phyloP scores from a whole-genome alignment of 2,888 invertebrate species.

The Petrolisthes manimaculis region DNA sequence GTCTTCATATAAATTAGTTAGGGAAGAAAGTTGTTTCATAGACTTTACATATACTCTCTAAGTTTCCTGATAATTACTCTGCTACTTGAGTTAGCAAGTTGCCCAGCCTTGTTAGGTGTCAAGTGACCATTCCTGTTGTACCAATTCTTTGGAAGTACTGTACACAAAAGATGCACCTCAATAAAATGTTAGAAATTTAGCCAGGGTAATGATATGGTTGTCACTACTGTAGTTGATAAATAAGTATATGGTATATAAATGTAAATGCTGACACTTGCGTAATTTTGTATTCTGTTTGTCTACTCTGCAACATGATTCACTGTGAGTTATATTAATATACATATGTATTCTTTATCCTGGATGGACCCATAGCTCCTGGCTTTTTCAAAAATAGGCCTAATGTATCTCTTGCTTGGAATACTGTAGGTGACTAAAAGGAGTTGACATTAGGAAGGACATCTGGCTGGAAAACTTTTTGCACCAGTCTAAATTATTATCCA shows the following conservation, averaged over 20 bases:
- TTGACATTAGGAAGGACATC: no score
- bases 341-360: neutral
- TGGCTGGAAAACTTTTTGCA: no score
- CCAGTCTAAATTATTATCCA: no score
- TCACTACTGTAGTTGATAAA: neutral
- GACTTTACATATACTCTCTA: no score
- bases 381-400: no score
- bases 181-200: slow-evolving; percentile 10
- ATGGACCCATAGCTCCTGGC: no score
- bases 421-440: no score
- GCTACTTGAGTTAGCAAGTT: neutral
- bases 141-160: slow-evolving; percentile 10
- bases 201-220: slow-evolving; percentile 3
- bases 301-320: slow-evolving; percentile 56
- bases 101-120: neutral
- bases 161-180: slow-evolving; percentile 30
- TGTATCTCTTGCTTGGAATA: no score
- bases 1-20: no score
- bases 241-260: slow-evolving; percentile 15
- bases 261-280: slow-evolving; percentile 51
- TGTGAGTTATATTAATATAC: slow-evolving; percentile 29
- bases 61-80: no score
- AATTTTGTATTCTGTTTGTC: slow-evolving; percentile 58
- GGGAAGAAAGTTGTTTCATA: no score
- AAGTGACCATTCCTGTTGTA: neutral